These are phyloP conservation scores for Oryzias dopingdopingensis DNA, from an alignment of 2,797 vertebrate genomes.

Conservation along the genomic window DNA sequence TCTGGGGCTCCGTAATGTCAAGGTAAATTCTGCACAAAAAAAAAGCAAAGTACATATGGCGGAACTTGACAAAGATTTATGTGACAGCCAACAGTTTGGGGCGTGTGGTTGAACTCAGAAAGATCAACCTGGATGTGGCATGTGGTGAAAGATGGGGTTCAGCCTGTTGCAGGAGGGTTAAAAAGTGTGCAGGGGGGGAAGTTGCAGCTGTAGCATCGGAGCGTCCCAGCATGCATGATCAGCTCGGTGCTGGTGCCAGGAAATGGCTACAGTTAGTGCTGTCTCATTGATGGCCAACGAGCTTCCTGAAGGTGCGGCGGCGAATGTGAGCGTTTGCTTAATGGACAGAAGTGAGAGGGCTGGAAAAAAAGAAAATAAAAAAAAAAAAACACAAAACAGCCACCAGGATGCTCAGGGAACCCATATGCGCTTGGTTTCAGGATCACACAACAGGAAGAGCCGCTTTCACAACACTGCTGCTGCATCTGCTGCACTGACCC, in stretches of 20 bases:
- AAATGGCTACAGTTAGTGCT: constrained; percentile 76
- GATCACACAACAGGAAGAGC: constrained; percentile 71
- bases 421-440: constrained; percentile 46
- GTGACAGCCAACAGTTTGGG: constrained; percentile 36
- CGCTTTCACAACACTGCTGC: constrained; percentile 71
- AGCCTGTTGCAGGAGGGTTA: constrained; percentile 20
- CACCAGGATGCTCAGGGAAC: constrained; percentile 60
- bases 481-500: constrained; percentile 26
- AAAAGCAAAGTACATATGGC: constrained; percentile 5
- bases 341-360: constrained; percentile 28
- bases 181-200: constrained; percentile 8
- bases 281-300: constrained; percentile 75
- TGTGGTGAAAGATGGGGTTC: constrained; percentile 51
- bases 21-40: neutral
- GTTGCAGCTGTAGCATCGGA: constrained; percentile 31
- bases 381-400: constrained; percentile 38
- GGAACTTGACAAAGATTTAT: constrained; percentile 35
- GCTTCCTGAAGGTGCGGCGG: constrained; percentile 59
- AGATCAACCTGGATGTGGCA: constrained; percentile 57
- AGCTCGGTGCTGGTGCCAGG: constrained; percentile 64
- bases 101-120: constrained; percentile 46
- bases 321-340: constrained; percentile 11
- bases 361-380: constrained; percentile 6
- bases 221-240: constrained; percentile 13
- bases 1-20: neutral